Conservation (phyloP, 2,797 vertebrate genomes). For the Eurystomus glaucurus region DNA sequence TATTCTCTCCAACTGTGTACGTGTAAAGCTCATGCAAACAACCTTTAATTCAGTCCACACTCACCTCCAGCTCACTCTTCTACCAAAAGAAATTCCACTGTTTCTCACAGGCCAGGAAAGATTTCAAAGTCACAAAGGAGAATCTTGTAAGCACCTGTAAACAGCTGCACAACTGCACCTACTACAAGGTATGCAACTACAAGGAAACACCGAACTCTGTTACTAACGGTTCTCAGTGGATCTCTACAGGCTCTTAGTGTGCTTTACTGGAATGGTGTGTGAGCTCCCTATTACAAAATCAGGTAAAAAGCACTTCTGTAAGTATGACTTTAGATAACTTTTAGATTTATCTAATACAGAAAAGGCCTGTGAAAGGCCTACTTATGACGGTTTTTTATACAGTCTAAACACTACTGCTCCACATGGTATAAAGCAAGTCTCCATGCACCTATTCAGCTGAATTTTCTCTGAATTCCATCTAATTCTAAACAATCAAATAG, state of each 20-base stretch:
- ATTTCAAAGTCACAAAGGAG: background rate
- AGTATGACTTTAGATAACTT: background rate
- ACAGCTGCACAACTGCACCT: background rate
- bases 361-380: background rate
- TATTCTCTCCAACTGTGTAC: background rate
- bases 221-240: background rate
- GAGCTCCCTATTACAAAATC: background rate
- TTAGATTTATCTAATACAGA: background rate
- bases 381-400: fast-evolving
- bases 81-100: background rate
- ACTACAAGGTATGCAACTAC: background rate
- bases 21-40: background rate
- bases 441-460: background rate
- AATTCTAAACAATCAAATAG: background rate
- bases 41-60: background rate
- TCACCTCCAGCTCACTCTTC: background rate
- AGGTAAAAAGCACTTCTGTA: background rate
- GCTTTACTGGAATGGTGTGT: background rate
- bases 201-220: background rate
- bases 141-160: background rate
- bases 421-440: background rate
- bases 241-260: background rate
- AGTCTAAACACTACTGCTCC: background rate
- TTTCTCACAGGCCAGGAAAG: background rate
- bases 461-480: background rate